Conservation (phyloP, 2,113 vertebrate species). For the Benitochromis conjunctus region DNA sequence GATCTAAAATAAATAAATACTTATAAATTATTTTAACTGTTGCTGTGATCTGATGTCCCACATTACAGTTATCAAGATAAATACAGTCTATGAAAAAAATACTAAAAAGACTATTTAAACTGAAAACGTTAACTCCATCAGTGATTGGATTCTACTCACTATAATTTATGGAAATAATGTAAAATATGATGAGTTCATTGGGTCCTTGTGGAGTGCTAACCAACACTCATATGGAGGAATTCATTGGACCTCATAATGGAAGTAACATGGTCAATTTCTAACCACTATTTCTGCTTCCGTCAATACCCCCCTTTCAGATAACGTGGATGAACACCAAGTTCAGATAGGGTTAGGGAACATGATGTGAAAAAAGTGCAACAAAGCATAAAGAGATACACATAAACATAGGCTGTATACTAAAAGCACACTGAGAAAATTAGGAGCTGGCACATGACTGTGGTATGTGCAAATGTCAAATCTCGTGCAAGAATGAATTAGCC, state of each 20-base stretch:
- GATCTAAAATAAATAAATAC: background rate
- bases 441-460: constrained; percentile 8
- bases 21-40: background rate
- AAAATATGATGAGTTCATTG: constrained; percentile 30
- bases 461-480: background rate
- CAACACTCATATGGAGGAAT: background rate
- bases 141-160: background rate
- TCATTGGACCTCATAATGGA: background rate
- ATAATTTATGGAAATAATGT: background rate
- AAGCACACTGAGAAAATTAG: constrained; percentile 4
- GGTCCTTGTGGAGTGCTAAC: constrained; percentile 8
- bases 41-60: background rate
- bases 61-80: background rate
- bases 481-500: background rate
- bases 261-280: background rate
- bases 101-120: background rate
- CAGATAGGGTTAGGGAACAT: background rate
- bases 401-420: background rate
- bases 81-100: background rate
- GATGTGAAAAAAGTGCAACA: background rate
- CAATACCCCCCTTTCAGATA: constrained; percentile 14
- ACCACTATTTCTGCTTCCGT: background rate
- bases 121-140: background rate
- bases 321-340: background rate
- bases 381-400: constrained; percentile 7